Evolutionary conservation across 2,113 vertebrate genomes (phyloP).

Genomic region (Ia io): DNA sequence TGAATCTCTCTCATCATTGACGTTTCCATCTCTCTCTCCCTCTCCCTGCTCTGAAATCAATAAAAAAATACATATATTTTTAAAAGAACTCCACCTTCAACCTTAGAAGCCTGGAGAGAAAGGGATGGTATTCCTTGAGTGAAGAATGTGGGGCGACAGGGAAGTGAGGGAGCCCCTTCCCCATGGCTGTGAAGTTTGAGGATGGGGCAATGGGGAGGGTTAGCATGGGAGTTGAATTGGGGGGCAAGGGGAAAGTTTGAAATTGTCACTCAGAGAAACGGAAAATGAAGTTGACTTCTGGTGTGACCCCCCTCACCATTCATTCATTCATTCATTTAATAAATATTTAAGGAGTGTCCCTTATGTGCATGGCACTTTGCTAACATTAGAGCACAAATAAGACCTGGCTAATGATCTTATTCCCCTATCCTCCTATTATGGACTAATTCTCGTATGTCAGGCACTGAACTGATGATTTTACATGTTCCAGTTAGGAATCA

Average conservation of each 20-base stretch:
- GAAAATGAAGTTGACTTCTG: neutral
- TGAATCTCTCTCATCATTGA: too few relatives aligned
- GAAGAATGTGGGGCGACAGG: neutral
- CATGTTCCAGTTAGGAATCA: neutral
- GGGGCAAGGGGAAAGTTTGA: neutral
- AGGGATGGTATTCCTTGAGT: too few relatives aligned
- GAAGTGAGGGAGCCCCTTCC: neutral
- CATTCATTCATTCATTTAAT: neutral
- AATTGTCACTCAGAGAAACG: neutral
- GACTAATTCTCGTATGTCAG: neutral
- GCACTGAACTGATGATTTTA: neutral
- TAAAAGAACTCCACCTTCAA: neutral
- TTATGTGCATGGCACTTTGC: neutral
- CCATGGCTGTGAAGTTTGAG: neutral
- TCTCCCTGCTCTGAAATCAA: too few relatives aligned
- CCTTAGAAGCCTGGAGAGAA: neutral
- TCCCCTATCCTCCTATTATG: neutral
- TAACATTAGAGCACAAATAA: neutral
- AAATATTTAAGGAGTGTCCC: neutral
- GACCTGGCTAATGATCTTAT: neutral
- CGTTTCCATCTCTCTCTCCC: too few relatives aligned
- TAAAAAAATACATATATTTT: too few relatives aligned
- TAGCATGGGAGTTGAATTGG: neutral
- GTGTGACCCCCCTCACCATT: neutral
- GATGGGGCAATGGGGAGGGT: neutral